Conservation (phyloP, 2,113 vertebrate genomes). For the Melanerpes aurifrons region DNA sequence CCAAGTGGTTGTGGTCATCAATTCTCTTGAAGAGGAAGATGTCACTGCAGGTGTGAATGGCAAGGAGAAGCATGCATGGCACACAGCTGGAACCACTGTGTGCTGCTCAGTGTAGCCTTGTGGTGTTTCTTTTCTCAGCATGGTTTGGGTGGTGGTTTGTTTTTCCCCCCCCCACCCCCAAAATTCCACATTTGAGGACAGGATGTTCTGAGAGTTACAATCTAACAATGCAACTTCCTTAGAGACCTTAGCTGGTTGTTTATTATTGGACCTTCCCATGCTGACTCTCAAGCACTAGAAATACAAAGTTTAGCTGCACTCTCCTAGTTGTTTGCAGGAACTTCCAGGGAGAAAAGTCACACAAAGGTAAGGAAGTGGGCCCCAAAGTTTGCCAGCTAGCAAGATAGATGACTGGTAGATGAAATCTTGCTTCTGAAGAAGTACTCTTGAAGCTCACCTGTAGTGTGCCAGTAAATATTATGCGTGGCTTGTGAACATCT, state of each 20-base stretch:
- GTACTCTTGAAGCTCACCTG: neutral
- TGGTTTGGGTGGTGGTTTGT: neutral
- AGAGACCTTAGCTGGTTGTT: neutral
- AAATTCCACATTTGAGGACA: neutral
- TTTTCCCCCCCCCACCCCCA: neutral
- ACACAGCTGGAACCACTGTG: neutral
- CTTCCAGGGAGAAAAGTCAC: neutral
- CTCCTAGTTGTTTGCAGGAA: neutral
- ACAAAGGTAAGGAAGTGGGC: neutral
- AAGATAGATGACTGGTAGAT: neutral
- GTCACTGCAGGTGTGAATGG: neutral
- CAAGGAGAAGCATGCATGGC: neutral
- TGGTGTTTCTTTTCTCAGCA: neutral
- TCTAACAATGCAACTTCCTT: constrained; percentile 7
- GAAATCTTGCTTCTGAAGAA: constrained; percentile 20
- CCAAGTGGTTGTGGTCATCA: constrained; percentile 1
- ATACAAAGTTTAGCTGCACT: neutral
- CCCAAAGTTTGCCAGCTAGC: neutral
- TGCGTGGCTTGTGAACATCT: neutral
- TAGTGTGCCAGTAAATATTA: neutral
- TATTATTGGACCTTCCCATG: neutral
- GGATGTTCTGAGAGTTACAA: neutral
- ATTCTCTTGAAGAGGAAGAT: neutral
- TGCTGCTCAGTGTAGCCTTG: constrained; percentile 21
- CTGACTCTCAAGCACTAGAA: neutral